Evolutionary conservation across 2,888 invertebrate genomes (phyloP), one percentile per base, ranked within the genome.

Genomic region (Melanostoma mellinum): DNA sequence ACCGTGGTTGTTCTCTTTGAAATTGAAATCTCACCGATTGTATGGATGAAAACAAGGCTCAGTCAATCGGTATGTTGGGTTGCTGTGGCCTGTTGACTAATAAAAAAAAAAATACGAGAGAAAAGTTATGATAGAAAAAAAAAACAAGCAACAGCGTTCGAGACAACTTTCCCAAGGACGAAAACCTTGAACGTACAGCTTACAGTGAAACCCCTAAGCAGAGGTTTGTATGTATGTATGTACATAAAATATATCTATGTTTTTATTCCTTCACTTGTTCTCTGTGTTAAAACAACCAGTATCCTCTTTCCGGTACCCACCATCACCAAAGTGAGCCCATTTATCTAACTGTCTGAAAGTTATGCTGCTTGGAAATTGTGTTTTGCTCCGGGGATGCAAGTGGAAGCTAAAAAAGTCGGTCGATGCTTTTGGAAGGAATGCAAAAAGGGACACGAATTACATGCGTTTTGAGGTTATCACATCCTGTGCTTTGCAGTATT

Each of bases 21-120:
- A 71, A 71, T 71, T 71, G 71, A 60, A 71, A 60, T 71, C 71
- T 71, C 52, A 71, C 60, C 52, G 71, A 81, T 76, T 72, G 76
- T 48, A 73, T 20, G 20, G 20, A 20, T 20, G 20, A 20, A 20
- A 20, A 60, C 35, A 58, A 35, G 46, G 48, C 36, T 10, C 73
- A 73, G 72, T 60, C 65, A 78, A 73, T 73, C 10, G 4, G 40
- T 3, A 3, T 6, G 20, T 8, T 35, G 32, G 9, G 35, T 38
- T 9, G 10, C 50, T 38, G 69, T 65, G 6, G 71, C 56, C 56
- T 58, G 63, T 44, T 63, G 56, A 58, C 53, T 38, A 33, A 20
- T 20, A 10, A 52, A 52, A 50, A 30, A 8, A 9, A 55, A 6
- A 48, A 40, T 9, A 6, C 46, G 42, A 6, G 9, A 50, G 50